Conservation (phyloP, 2,888 invertebrate species). For the Aelia acuminata region DNA sequence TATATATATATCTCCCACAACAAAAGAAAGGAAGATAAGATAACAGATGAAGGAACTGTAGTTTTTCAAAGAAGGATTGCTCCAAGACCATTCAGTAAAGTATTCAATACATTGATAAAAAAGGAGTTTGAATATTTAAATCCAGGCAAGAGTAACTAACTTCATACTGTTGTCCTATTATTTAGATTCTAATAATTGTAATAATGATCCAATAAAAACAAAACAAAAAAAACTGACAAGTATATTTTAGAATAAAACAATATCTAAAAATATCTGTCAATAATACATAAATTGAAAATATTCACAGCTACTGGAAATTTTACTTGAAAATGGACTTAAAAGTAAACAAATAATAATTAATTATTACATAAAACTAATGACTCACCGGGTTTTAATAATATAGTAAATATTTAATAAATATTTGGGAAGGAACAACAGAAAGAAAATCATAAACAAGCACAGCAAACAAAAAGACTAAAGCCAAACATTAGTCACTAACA, state of each 20-base stretch:
- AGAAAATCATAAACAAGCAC: constrained; percentile 23
- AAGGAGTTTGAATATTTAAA: no score
- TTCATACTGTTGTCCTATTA: no score
- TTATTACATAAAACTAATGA: background rate
- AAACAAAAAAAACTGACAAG: background rate
- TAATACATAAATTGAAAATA: background rate
- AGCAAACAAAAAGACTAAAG: constrained; percentile 33
- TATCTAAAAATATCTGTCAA: background rate
- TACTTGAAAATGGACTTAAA: background rate
- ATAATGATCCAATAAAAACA: no score
- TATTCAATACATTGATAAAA: no score
- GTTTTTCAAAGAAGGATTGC: no score
- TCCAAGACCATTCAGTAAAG: no score
- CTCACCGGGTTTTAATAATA: background rate
- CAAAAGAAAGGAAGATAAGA: constrained; percentile 67
- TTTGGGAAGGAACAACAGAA: background rate
- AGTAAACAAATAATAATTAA: background rate
- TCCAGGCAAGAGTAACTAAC: no score
- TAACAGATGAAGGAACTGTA: no score
- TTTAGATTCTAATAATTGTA: no score
- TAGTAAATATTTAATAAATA: background rate
- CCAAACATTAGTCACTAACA: constrained; percentile 10
- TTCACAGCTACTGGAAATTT: background rate
- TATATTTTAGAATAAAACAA: background rate
- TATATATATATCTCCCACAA: no score